These are phyloP conservation scores for Theocolax elegans DNA, from an alignment of 1,140 invertebrate species.

Conservation along the genomic window DNA sequence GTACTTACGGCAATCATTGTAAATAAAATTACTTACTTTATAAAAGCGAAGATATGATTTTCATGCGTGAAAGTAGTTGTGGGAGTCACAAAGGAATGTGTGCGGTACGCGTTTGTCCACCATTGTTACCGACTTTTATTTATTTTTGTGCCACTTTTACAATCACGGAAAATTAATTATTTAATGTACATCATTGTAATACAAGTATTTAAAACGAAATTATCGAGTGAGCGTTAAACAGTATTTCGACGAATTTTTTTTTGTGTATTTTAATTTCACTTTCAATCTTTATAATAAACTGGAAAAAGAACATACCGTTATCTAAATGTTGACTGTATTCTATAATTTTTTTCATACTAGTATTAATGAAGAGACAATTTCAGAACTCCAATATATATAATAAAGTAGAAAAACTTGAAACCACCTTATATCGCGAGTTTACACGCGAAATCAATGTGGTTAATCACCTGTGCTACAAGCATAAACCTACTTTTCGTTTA, in stretches of 20 bases:
- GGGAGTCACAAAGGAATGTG: slow-evolving; percentile 16
- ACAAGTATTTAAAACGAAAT: slow-evolving; percentile 10
- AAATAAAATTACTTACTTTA: slow-evolving; percentile 29
- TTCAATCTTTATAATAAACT: not conserved
- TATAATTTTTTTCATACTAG: too few species aligned
- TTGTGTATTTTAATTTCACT: not conserved
- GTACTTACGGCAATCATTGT: slow-evolving; percentile 20
- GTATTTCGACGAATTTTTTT: slow-evolving; percentile 22
- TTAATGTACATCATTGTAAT: slow-evolving; percentile 8
- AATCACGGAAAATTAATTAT: not conserved
- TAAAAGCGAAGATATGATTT: slow-evolving; percentile 9
- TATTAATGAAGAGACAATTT: too few species aligned
- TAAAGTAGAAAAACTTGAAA: slow-evolving; percentile 1
- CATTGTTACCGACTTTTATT: slow-evolving; percentile 22
- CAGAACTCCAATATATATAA: too few species aligned
- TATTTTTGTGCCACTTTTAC: slow-evolving; percentile 1
- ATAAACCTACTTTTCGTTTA: slow-evolving; percentile 28
- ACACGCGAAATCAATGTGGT: slow-evolving; percentile 1
- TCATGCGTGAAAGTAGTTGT: not conserved
- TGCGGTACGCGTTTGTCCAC: slow-evolving; percentile 5
- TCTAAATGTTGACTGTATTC: slow-evolving; percentile 1
- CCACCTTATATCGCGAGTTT: not conserved
- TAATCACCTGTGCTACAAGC: slow-evolving; percentile 8
- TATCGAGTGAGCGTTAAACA: slow-evolving; percentile 7
- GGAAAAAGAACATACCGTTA: not conserved